Conservation (phyloP, 1,140 invertebrate genomes). For the Helicoverpa zea region DNA sequence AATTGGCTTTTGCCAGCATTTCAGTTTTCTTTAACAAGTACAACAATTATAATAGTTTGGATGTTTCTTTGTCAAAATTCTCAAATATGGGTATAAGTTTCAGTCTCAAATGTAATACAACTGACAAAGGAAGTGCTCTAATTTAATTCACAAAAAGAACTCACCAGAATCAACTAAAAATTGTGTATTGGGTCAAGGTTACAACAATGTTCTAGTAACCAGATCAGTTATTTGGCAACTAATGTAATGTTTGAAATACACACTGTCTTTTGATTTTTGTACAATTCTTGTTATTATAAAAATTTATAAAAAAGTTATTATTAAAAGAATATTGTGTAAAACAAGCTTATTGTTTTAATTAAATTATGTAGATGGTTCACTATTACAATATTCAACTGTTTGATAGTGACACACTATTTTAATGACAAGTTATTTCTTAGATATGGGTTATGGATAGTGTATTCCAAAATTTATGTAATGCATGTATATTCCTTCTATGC, state of each 20-base stretch:
- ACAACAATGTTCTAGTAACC: conserved; percentile 6
- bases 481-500: conserved; percentile 3
- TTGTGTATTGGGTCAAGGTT: conserved; percentile 27
- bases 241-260: not conserved
- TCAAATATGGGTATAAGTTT: conserved; percentile 12
- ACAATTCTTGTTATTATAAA: conserved; percentile 11
- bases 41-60: not conserved
- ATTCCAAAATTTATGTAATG: conserved; percentile 29
- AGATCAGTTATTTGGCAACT: conserved; percentile 16
- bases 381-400: conserved; percentile 3
- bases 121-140: conserved; percentile 13
- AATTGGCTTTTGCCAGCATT: not conserved
- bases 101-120: not conserved
- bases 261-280: not conserved
- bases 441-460: conserved; percentile 15
- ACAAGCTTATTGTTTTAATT: conserved; percentile 12
- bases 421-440: conserved; percentile 30
- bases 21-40: not conserved
- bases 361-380: conserved; percentile 1
- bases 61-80: not conserved
- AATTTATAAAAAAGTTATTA: conserved; percentile 7
- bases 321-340: not conserved
- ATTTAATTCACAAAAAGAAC: conserved; percentile 7
- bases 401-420: not conserved
- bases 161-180: not conserved